Evolutionary conservation across 2,888 invertebrate genomes (phyloP).

Genomic region (Gastracanthus pulcherrimus): DNA sequence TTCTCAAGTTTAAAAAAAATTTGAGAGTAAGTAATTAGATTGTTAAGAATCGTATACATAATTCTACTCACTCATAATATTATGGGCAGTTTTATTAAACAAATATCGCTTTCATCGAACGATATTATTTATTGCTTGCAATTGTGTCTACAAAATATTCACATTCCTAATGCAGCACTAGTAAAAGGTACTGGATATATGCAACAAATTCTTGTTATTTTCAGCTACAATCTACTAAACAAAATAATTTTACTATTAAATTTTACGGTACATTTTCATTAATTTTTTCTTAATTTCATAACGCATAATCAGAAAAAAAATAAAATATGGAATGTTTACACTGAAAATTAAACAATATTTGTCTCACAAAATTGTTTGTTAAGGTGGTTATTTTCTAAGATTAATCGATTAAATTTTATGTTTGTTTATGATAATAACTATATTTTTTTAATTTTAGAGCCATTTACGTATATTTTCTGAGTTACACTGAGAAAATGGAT

Average conservation of each 20-base stretch:
- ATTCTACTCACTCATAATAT: neutral
- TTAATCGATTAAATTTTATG: too few species aligned
- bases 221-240: neutral
- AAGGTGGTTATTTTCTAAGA: too few species aligned
- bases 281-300: too few species aligned
- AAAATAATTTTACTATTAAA: neutral
- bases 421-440: too few species aligned
- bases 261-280: too few species aligned
- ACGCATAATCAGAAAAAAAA: too few species aligned
- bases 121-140: neutral
- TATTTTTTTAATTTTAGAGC: too few species aligned
- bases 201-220: neutral
- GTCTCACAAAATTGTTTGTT: too few species aligned
- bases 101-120: neutral
- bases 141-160: neutral
- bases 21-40: neutral
- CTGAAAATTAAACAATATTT: too few species aligned
- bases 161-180: constrained; percentile 22
- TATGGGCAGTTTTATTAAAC: neutral
- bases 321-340: too few species aligned
- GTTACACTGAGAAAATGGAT: too few species aligned
- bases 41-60: neutral
- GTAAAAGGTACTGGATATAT: neutral
- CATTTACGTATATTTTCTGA: too few species aligned
- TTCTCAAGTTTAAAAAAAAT: neutral